Conservation (phyloP, 2,888 invertebrate genomes). For the Rotaria magnacalcarata region DNA sequence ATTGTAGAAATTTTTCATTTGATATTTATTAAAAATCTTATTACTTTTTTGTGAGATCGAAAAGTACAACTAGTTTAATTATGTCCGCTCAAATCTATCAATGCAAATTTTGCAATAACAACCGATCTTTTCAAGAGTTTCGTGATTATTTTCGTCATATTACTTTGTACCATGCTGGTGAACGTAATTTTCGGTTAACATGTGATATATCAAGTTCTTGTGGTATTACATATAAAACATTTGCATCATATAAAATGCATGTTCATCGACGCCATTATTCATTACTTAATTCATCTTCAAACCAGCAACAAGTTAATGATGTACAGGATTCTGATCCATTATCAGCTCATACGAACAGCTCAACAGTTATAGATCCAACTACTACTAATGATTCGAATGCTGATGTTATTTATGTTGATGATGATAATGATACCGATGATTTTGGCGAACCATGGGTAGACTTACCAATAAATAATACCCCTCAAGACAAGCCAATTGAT, state of each 20-base stretch:
- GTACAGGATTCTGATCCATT: not conserved
- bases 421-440: not conserved
- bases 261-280: not conserved
- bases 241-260: not conserved
- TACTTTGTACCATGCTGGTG: not conserved
- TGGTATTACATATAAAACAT: not conserved
- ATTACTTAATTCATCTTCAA: not conserved
- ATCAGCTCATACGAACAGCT: not conserved
- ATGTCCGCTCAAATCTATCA: too few relatives aligned
- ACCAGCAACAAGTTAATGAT: not conserved
- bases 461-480: not conserved
- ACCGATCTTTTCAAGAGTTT: too few relatives aligned
- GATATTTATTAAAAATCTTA: too few relatives aligned
- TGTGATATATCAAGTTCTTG: not conserved
- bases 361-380: not conserved
- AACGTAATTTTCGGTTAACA: not conserved
- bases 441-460: not conserved
- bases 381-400: too few relatives aligned
- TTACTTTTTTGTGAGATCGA: too few relatives aligned
- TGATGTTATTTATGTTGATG: not conserved
- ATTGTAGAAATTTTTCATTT: too few relatives aligned
- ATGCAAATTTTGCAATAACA: too few relatives aligned
- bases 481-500: not conserved
- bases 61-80: too few relatives aligned
- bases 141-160: not conserved